Base-by-base conservation (phyloP, 2,113 vertebrate species). In the Hoplias malabaricus region DNA sequence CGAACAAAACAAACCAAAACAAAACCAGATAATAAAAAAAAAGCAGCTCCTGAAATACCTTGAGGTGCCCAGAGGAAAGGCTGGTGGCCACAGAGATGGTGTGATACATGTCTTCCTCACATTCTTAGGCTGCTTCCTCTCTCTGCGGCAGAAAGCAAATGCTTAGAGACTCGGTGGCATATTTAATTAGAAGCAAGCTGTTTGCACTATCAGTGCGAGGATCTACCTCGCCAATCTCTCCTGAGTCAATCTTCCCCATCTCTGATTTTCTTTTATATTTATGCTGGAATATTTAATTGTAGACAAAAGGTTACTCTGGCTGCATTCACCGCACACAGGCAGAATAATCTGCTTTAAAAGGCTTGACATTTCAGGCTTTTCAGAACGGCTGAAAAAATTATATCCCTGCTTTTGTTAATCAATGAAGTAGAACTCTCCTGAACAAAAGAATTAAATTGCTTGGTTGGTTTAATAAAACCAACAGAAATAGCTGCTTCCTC, bases 231-330 rank as follows among this genome's bases (percentile, higher is more conserved):
- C 96, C 96, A 95, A 98, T 98, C 96, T 98, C 97, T 98, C 94
- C 94, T 98, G 96, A 99, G 97, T 98, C 97, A 99, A 99, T 98
- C 98, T 98, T 97, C 96, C 96, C 96, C 98, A 99, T 98, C 98
- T 99, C 97, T 98, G 98, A 99, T 99, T 99, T 99, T 98, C 98
- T 99, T 99, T 99, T 98, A 98, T 99, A 99, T 98, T 99, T 99
- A 99, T 99, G 98, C 98, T 94, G 96, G 98, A 98, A 99, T 99
- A 98, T 99, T 99, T 99, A 99, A 99, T 99, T 99, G 98, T 99
- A 99, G 98, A 99, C 98, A 99, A 99, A 99, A 99, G 98, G 98
- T 99, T 99, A 98, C 95, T 96, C 96, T 94, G 96, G 96, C 96
- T 97, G 95, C 96, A 98, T 99, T 98, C 98, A 98, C 94, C 92